Evolutionary conservation across 2,113 vertebrate species (phyloP), one percentile per base, ranked within the genome.

Genomic region (Solenodon paradoxus): DNA sequence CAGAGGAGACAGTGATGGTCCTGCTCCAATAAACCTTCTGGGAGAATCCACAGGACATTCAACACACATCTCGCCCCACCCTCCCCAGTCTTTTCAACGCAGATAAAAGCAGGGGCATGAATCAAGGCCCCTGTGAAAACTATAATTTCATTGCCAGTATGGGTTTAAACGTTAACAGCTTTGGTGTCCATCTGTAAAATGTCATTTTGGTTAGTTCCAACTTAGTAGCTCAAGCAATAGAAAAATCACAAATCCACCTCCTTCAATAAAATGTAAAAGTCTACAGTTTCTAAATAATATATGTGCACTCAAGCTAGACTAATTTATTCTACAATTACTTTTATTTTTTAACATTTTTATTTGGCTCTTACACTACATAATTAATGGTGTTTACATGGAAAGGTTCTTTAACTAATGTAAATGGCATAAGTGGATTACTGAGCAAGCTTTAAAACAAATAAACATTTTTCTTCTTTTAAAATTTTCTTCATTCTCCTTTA

Each of bases 321-420:
- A 95, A 97, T 94, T 92, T 97, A 95, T 95, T 96, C 90, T 88
- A 95, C 38, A 95, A 92, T 97, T 96, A 92, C 69, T 94, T 96
- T 92, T 88, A 94, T 89, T 94, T 95, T 95, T 93, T 94, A 97
- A 90, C 94, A 90, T 95, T 96, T 97, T 95, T 96, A 95, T 95
- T 95, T 96, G 95, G 84, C 90, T 93, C 71, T 96, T 95, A 94
- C 42, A 63, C 95, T 90, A 92, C 87, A 95, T 96, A 97, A 97
- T 97, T 97, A 97, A 97, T 92, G 75, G 80, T 95, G 95, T 97
- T 97, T 97, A 97, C 95, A 94, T 7, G 49, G 77, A 95, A 97
- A 97, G 84, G 28, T 92, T 96, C 94, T 95, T 95, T 97, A 92
- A 95, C 94, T 95, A 96, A 96, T 95, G 90, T 95, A 95, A 97